These are phyloP conservation scores for Zaprionus taronus DNA, from an alignment of 1,140 invertebrate genomes.

Conservation along the genomic window DNA sequence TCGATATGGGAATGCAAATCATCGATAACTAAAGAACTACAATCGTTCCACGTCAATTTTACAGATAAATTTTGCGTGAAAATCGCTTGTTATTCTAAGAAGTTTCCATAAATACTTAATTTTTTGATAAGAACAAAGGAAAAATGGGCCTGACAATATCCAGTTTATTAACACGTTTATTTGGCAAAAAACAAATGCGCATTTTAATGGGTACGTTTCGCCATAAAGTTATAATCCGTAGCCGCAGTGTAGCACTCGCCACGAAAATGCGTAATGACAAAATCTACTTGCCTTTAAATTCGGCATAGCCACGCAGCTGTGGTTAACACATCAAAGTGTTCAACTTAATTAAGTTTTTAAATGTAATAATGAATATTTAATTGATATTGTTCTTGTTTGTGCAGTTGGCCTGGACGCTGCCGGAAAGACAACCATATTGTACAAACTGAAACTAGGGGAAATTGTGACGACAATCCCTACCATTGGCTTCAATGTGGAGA, in stretches of 20 bases:
- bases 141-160: constrained; percentile 98
- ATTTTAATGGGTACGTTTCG: constrained; percentile 95
- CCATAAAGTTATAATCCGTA: not conserved
- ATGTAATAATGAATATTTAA: not conserved
- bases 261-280: constrained; percentile 14
- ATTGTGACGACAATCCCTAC: constrained; percentile 99
- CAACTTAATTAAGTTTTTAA: not conserved
- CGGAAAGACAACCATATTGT: constrained; percentile 99
- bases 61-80: constrained; percentile 30
- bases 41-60: constrained; percentile 48
- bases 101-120: not conserved
- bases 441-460: constrained; percentile 98
- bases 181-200: constrained; percentile 99
- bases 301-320: not conserved
- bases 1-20: constrained; percentile 7
- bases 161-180: constrained; percentile 95
- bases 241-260: not conserved
- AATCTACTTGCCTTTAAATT: not conserved
- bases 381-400: constrained; percentile 36
- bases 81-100: constrained; percentile 1
- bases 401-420: constrained; percentile 96
- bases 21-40: constrained; percentile 16
- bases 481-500: constrained; percentile 96
- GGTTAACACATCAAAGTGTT: not conserved
- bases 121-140: not conserved